Base-by-base conservation (phyloP, 1,140 invertebrate genomes). In the Penaeus japonicus region DNA sequence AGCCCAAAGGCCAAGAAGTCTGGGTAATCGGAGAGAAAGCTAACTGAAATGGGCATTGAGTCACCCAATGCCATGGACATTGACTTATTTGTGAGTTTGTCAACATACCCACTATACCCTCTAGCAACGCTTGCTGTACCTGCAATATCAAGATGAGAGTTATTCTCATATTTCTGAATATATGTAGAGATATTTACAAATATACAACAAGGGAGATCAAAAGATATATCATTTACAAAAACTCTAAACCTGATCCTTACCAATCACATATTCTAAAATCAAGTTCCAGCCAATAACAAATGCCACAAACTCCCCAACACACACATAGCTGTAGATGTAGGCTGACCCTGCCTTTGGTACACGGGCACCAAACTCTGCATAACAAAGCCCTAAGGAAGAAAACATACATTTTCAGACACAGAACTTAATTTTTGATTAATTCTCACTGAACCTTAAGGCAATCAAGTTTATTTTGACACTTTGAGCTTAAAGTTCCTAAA, bases 91-190 rank as follows among this genome's bases (percentile, higher is more conserved):
- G 95, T 93, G 0, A 99, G 92, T 18, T 95, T 95, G 92, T 99
- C 97, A 22, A 99, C 94, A 91, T 98, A 98, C 80, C 95, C 96
- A 91, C 96, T 97, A 91, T 98, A 95, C 30, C 97, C 98, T 91
- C 97, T 95, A 2, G 97, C 97, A n/a, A 98, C 97, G 90, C 97
- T 97, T 7, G 98, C 97, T 0, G 96, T 96, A 89, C 95, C 96
- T 96, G 90, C 24, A 84, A 87, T 18, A 57, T 80, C n/a, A 73
- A 55, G 1, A 30, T 22, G 24, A n/a, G 17, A 80, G 20, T 55
- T 24, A 59, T 53, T 22, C 2, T 7, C 5, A 81, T 7, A 80
- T 4, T 5, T 24, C 18, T 15, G n/a, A 73, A n/a, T 7, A 2
- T 27, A 30, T 18, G 57, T 53, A 79, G 18, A 22, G n/a, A n/a